phyloP scores from a whole-genome alignment of 30 jellyfish, hydroid and myxozoan species.

The Hydra vulgaris region DNA sequence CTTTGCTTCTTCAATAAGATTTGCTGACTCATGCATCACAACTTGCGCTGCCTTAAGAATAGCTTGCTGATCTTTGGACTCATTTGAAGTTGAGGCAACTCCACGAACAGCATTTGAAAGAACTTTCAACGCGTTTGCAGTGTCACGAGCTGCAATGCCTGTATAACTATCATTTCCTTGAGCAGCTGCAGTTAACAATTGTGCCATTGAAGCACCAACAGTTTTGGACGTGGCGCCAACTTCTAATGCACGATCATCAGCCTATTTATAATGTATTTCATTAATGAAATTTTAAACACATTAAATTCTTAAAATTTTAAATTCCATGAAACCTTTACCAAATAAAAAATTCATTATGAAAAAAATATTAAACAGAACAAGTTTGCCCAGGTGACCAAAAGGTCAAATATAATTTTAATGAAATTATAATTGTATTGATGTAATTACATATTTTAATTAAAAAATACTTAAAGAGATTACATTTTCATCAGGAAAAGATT shows the following conservation, averaged over 20 bases:
- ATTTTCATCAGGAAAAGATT: conserved; percentile 82
- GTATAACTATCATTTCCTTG: conserved; percentile 97
- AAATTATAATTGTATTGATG: too few species aligned
- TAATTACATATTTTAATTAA: too few species aligned
- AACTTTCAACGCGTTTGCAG: conserved; percentile 84
- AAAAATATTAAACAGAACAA: background rate
- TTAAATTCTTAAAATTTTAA: background rate
- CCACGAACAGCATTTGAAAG: conserved; percentile 88
- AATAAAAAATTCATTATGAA: background rate
- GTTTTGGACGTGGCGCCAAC: conserved; percentile 97
- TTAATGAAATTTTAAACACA: background rate
- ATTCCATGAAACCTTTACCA: background rate
- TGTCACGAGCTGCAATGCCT: conserved; percentile 98
- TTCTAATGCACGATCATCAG: conserved; percentile 83
- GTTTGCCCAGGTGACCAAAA: too few species aligned
- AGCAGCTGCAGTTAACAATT: conserved; percentile 94
- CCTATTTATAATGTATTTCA: conserved; percentile 43
- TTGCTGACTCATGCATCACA: conserved; percentile 95
- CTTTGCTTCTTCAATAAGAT: conserved; percentile 89
- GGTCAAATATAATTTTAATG: too few species aligned
- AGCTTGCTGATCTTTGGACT: conserved; percentile 81
- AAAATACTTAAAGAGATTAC: conserved; percentile 27
- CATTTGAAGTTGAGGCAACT: conserved; percentile 80
- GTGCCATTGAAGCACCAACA: conserved; percentile 99
- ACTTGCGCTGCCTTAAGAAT: conserved; percentile 85